These are phyloP conservation scores for Orgyia antiqua DNA, from an alignment of 2,888 invertebrate genomes.

Conservation along the genomic window DNA sequence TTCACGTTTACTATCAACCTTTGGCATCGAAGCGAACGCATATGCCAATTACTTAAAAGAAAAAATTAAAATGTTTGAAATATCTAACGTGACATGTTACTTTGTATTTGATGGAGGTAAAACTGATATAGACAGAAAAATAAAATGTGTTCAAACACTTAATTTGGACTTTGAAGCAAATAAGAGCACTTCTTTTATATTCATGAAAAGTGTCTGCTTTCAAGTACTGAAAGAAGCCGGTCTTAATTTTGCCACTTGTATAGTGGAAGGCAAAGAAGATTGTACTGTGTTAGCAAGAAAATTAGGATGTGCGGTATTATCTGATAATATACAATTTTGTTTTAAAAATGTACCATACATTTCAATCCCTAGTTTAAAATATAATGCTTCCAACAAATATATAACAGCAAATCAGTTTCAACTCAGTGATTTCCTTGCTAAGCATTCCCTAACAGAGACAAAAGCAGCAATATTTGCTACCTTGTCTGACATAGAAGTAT, in stretches of 20 bases:
- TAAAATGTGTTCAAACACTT: too few species aligned
- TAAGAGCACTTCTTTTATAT: conserved; percentile 8
- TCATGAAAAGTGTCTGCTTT: conserved; percentile 26
- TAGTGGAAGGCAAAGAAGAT: conserved; percentile 30
- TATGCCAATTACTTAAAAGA: conserved; percentile 29
- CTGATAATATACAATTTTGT: conserved; percentile 33
- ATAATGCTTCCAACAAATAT: too few species aligned
- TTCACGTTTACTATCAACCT: conserved; percentile 15
- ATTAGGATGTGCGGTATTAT: conserved; percentile 35
- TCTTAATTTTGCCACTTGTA: conserved; percentile 28
- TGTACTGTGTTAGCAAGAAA: conserved; percentile 36
- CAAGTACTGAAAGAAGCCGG: conserved; percentile 36
- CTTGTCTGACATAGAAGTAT: conserved; percentile 24
- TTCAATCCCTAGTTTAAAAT: conserved; percentile 23
- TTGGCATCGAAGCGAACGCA: conserved; percentile 35
- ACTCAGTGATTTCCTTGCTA: conserved; percentile 22
- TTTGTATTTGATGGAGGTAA: conserved; percentile 42
- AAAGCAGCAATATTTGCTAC: conserved; percentile 30
- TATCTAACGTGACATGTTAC: conserved; percentile 35
- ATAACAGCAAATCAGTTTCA: conserved; percentile 20
- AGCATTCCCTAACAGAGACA: conserved; percentile 20
- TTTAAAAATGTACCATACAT: conserved; percentile 36
- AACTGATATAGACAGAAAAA: neutral
- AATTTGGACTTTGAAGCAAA: too few species aligned
- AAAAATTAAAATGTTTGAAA: conserved; percentile 27